These are phyloP conservation scores for Latrodectus elegans DNA, from an alignment of 2,888 invertebrate species.

Conservation along the genomic window DNA sequence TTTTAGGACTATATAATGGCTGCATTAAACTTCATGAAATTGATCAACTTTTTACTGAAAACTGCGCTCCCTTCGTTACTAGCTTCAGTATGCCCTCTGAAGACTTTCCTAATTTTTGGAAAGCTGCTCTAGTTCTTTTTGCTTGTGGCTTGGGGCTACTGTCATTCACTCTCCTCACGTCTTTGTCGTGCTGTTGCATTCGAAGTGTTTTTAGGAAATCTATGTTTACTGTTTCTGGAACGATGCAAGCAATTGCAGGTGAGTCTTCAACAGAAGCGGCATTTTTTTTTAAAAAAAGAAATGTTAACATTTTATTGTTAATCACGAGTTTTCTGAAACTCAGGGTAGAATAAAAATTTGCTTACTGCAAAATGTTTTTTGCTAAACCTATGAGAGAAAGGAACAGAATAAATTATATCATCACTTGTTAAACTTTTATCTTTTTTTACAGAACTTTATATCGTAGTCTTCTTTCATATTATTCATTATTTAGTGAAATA, in stretches of 20 bases:
- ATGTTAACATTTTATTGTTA: too few species aligned
- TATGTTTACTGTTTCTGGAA: constrained; percentile 88
- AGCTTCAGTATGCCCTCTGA: constrained; percentile 76
- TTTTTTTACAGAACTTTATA: too few species aligned
- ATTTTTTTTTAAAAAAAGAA: too few species aligned
- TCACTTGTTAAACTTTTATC: too few species aligned
- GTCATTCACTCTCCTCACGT: constrained; percentile 82
- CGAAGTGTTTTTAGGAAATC: constrained; percentile 88
- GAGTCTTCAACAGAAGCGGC: constrained; percentile 71
- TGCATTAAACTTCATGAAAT: constrained; percentile 79
- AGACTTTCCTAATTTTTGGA: constrained; percentile 87
- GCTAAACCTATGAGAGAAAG: too few species aligned
- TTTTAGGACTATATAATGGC: constrained; percentile 84
- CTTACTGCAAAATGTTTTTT: too few species aligned
- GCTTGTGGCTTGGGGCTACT: constrained; percentile 83
- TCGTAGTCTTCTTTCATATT: too few species aligned
- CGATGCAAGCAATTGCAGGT: constrained; percentile 89
- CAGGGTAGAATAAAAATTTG: too few species aligned
- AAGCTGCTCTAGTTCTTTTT: constrained; percentile 82
- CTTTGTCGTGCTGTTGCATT: constrained; percentile 85
- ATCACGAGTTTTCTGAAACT: too few species aligned
- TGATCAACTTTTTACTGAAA: constrained; percentile 72
- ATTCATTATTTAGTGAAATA: too few species aligned
- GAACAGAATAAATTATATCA: too few species aligned
- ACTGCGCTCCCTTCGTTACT: constrained; percentile 74